Evolutionary conservation across 2,113 vertebrate species (phyloP), one percentile per base, ranked within the genome.

Genomic region (Microcebus murinus): DNA sequence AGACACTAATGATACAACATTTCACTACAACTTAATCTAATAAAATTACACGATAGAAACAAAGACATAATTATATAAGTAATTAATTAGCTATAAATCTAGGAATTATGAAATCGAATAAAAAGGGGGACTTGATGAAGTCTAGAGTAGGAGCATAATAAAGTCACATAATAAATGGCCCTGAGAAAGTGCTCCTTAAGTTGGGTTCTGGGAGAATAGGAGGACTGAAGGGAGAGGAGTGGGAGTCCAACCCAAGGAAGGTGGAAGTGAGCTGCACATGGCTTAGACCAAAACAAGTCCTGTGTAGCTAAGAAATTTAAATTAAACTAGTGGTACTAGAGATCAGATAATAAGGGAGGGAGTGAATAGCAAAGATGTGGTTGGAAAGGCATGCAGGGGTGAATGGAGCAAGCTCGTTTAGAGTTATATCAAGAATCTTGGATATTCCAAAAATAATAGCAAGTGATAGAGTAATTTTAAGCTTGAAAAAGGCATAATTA

Each of bases 381-480:
- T 42, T 91, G 1, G 10, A 95, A 42, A 91, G 11, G 12, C 39
- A 1, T 52, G 2, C 34, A n/a, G 3, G 12, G 17, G 48, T 55
- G 2, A 94, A 76, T 73, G 31, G 67, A 87, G n/a, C 4, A 68
- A 79, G 36, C 17, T 86, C 3, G 73, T 63, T 25, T 57, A 36
- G 42, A 95, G 9, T 4, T 85, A 15, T 48, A n/a, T 70, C 55
- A 91, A 90, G 3, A 96, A 82, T 82, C 96, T 89, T 76, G 21
- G 4, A 86, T 48, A 86, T 55, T 91, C 25, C 10, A 39, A 80
- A 87, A 93, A 67, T 67, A 73, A 91, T 57, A 3, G 9, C 4
- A 91, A 59, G 17, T 65, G 23, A 67, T 25, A 71, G 8, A 81
- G 65, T 73, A 11, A 5, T 52, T 93, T 90, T 88, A 93, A 76